Base-by-base conservation (phyloP, 2,888 invertebrate genomes). In the Subacronicta megacephala region DNA sequence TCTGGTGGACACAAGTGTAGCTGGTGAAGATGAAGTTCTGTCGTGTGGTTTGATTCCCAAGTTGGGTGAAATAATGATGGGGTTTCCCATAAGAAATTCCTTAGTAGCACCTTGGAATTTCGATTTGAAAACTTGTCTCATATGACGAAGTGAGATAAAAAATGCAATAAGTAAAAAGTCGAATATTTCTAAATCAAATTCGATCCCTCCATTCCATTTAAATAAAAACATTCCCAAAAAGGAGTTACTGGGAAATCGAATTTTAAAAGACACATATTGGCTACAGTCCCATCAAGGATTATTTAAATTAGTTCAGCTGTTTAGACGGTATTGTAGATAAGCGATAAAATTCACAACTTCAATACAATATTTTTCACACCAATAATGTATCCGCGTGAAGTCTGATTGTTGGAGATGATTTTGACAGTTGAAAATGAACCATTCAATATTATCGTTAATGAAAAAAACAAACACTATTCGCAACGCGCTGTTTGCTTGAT, bases 291-390 rank as follows among this genome's bases (percentile, higher is more conserved):
- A 36, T 13, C 36, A 16, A 17, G 20, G 36, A 13, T 37, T 38
- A 37, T 49, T 42, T 38, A 16, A 35, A 31, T 64, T 61, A n/a
- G 16, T 62, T 40, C 31, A 47, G n/a, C n/a, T 29, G 31, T 17
- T 65, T 61, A 67, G 62, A 54, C 29, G 20, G 7, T 31, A 31
- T 29, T n/a, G 6, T 29, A 29, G 12, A n/a, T 38, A 38, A 12
- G 17, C 46, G 45, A 9, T 66, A 64, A 61, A 54, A 63, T 44
- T 7, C 29, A 37, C 29, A 43, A 38, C 6, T n/a, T 31, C n/a
- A n/a, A 35, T 26, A 13, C 43, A 47, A 43, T 35, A 47, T 33
- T 31, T 47, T 65, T 65, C 40, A 45, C 60, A 53, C 47, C 40
- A 47, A 31, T 26, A 12, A 53, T 47, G 29, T 47, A 13, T 44